Conservation (phyloP, 2,797 vertebrate species). For the Accipiter superciliosus region DNA sequence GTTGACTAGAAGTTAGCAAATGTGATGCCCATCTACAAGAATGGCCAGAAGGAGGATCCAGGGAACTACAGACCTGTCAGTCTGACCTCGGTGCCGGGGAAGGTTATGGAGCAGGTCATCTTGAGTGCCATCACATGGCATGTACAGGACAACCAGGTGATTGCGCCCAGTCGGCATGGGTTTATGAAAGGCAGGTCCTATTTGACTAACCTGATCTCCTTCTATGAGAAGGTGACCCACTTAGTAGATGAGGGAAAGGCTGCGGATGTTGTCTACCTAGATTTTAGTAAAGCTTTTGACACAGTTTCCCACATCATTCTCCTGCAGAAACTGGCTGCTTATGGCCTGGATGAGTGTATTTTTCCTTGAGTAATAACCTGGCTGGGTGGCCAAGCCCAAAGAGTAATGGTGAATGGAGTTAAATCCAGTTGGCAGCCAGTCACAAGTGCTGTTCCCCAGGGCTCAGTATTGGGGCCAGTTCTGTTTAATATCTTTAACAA, state of each 20-base stretch:
- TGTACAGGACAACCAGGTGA: no score
- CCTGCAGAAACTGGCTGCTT: neutral
- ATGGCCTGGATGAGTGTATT: neutral
- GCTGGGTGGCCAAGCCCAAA: neutral
- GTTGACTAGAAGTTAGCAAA: neutral
- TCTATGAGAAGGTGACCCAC: no score
- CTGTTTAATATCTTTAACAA: neutral
- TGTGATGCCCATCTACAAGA: neutral
- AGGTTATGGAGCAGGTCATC: neutral
- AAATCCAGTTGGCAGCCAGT: neutral
- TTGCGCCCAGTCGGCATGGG: no score
- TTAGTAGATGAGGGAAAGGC: no score
- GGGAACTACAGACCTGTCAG: neutral
- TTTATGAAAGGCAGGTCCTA: no score
- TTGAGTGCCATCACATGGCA: neutral
- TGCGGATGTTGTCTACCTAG: no score
- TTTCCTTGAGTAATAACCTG: neutral
- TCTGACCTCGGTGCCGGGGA: neutral
- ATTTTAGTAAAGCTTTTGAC: no score
- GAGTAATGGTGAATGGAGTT: neutral
- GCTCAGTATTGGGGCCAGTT: neutral
- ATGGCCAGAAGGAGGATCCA: neutral
- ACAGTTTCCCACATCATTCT: no score
- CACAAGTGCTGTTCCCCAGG: neutral
- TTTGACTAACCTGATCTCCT: no score